Base-by-base conservation (phyloP, 2,888 invertebrate species). In the Clivina fossor region DNA sequence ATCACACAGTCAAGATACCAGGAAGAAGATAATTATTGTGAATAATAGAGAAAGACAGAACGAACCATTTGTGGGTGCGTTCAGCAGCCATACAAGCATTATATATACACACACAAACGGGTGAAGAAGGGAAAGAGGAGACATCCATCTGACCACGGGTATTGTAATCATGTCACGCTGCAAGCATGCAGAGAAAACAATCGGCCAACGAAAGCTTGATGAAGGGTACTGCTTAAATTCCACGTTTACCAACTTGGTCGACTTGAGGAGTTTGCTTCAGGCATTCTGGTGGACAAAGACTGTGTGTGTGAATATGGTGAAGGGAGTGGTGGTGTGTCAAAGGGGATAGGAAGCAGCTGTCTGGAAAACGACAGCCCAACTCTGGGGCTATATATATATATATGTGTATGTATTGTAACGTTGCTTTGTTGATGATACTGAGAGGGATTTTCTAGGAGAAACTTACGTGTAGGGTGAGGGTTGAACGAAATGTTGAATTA, bases 321-420 rank as follows among this genome's bases (percentile, higher is more conserved):
- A 5, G 19, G 8, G 15, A 19, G 20, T 20, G 22, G 5, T 4
- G 9, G 20, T n/a, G 40, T 50, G 50, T 40, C 51, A 64, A 63
- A 65, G 64, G 64, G 63, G 64, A 63, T 63, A 64, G 66, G 66
- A 66, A 66, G 64, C 66, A 66, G 65, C 65, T 66, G 66, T 64
- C 66, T 60, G 58, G 54, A 9, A 19, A 40, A 19, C 3, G 40
- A 38, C 37, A 15, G 37, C 15, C 37, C 16, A n/a, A 2, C 13
- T n/a, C n/a, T n/a, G n/a, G n/a, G n/a, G n/a, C n/a, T n/a, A n/a
- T n/a, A n/a, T n/a, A n/a, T n/a, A n/a, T n/a, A n/a, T n/a, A n/a
- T n/a, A n/a, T n/a, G n/a, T n/a, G n/a, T n/a, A n/a, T n/a, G n/a
- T n/a, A n/a, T n/a, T n/a, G n/a, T n/a, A n/a, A n/a, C n/a, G n/a